Base-by-base conservation (phyloP, 2,113 vertebrate species). In the Sceloporus tristichus region DNA sequence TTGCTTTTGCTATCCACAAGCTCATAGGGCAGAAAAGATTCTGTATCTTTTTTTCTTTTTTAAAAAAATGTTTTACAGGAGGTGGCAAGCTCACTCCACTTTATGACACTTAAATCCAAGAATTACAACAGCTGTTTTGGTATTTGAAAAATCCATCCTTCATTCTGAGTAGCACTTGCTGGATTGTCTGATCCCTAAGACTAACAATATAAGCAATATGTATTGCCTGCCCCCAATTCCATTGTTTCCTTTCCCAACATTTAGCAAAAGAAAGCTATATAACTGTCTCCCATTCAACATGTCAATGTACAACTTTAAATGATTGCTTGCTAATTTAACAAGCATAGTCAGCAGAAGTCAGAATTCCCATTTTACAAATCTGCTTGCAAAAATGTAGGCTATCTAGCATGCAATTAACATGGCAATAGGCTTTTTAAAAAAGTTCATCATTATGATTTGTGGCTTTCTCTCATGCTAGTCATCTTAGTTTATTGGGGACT, bases 301-400 rank as follows among this genome's bases (percentile, higher is more conserved):
- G 1, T 94, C 71, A 91, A 93, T 93, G 91, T 83, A 40, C 93
- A 93, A 91, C 85, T 87, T 77, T 93, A 92, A 91, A 59, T 84
- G 81, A 86, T 34, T 70, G 56, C 11, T 87, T 92, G 88, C 59
- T n/a, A 94, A 90, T 87, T 94, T 87, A 85, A 79, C 42, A 19
- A 81, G 81, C 86, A 66, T 86, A 16, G 14, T 59, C 87, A 88
- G 82, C 1, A 40, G 34, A 91, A 5, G 88, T 6, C 19, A 84
- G 54, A 2, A 10, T 90, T 87, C 76, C 21, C 48, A 25, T 82
- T 90, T 76, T 91, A 84, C 77, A 79, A 94, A 90, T 81, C 38
- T 18, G 62, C 83, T 92, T 90, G 65, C 87, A 91, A 94, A 34
- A 92, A 92, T 79, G 38, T 6, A 89, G 66, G 70, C 91, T 80